phyloP scores from a whole-genome alignment of 2,888 invertebrate species.

The Lapara coniferarum region DNA sequence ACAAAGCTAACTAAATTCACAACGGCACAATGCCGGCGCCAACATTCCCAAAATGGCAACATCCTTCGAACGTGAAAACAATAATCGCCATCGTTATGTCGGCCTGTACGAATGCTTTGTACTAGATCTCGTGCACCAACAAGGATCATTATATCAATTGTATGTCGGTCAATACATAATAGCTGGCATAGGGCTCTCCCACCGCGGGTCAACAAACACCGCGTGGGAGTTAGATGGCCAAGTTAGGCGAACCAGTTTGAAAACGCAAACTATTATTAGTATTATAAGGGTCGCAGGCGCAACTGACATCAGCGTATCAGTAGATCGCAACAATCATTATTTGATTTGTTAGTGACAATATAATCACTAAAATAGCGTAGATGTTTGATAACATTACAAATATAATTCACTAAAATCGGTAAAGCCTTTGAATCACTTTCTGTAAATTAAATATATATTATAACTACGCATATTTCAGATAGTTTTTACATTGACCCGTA shows the following conservation, averaged over 20 bases:
- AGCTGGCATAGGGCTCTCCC: conserved; percentile 12
- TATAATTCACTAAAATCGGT: too few species aligned
- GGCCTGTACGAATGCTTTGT: neutral
- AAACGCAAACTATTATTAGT: conserved; percentile 1
- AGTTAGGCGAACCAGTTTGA: neutral
- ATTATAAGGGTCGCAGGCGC: neutral
- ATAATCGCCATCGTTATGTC: neutral
- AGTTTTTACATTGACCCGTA: too few species aligned
- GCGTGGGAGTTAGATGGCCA: conserved; percentile 15
- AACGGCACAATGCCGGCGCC: neutral
- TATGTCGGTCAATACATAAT: conserved; percentile 17
- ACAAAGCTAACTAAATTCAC: neutral
- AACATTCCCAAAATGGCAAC: neutral
- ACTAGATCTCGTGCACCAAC: neutral
- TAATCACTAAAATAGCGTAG: too few species aligned
- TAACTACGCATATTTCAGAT: too few species aligned
- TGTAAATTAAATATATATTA: too few species aligned
- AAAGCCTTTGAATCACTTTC: too few species aligned
- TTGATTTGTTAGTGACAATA: too few species aligned
- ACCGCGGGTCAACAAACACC: conserved; percentile 19
- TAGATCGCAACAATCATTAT: neutral
- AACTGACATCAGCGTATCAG: too few species aligned
- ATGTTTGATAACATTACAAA: too few species aligned
- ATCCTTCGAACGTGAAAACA: neutral
- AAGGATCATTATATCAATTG: conserved; percentile 9